These are phyloP conservation scores for Ophion ventricosus DNA, from an alignment of 2,888 invertebrate genomes.

Conservation along the genomic window DNA sequence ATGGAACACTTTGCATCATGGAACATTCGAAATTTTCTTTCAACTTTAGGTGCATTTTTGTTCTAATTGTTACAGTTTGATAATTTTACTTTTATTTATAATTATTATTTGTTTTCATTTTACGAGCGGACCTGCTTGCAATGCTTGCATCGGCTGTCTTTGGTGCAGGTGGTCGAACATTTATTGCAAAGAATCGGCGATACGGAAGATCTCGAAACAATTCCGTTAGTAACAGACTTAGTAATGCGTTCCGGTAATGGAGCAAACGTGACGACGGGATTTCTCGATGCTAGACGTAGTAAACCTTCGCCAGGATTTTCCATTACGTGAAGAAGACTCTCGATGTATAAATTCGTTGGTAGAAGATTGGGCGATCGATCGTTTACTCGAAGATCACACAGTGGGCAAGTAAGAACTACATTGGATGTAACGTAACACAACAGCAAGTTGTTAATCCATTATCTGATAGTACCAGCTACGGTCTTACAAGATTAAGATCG, in stretches of 20 bases:
- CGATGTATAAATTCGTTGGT: constrained; percentile 89
- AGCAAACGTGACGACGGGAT: constrained; percentile 69
- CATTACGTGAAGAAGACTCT: constrained; percentile 85
- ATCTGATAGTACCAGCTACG: neutral
- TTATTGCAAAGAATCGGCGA: constrained; percentile 76
- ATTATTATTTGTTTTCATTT: too few relatives aligned
- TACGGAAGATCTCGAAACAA: constrained; percentile 56
- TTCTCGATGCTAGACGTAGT: constrained; percentile 61
- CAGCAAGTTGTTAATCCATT: neutral
- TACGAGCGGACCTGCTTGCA: constrained; percentile 85
- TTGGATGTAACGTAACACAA: constrained; percentile 51
- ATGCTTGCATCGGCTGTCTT: constrained; percentile 84
- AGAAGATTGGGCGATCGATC: constrained; percentile 84
- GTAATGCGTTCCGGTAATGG: constrained; percentile 72
- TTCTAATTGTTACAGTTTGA: neutral
- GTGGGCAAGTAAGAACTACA: constrained; percentile 84
- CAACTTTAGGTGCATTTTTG: neutral
- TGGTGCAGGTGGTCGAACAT: constrained; percentile 79
- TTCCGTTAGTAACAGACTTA: constrained; percentile 61
- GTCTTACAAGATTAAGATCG: neutral
- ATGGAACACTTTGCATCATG: too few relatives aligned
- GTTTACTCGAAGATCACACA: constrained; percentile 85
- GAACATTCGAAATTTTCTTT: neutral
- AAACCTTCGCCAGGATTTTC: constrained; percentile 75
- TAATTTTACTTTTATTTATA: neutral